These are phyloP conservation scores for Chelmon rostratus DNA, from an alignment of 2,797 vertebrate species.

Conservation along the genomic window DNA sequence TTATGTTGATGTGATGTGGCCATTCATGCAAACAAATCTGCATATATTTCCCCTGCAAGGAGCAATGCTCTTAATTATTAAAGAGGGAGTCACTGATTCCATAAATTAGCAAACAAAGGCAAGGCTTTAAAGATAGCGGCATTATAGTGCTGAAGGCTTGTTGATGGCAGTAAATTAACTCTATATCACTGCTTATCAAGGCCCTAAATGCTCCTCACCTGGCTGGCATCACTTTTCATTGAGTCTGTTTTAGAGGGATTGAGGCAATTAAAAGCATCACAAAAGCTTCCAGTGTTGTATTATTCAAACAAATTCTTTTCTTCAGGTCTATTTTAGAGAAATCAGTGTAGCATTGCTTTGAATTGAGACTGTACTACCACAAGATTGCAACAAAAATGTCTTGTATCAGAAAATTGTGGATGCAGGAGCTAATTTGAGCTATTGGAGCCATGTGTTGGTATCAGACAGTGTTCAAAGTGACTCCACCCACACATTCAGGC, in stretches of 20 bases:
- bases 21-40: conserved; percentile 66
- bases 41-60: conserved; percentile 55
- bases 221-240: not conserved
- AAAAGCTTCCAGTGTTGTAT: not conserved
- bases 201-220: not conserved
- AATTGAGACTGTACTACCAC: not conserved
- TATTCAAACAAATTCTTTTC: not conserved
- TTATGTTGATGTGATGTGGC: conserved; percentile 28
- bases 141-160: conserved; percentile 17
- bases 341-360: conserved; percentile 3
- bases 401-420: not conserved
- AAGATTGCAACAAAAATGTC: not conserved
- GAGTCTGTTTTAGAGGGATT: not conserved
- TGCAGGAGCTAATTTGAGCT: not conserved
- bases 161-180: conserved; percentile 12
- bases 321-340: conserved; percentile 4
- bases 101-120: conserved; percentile 78
- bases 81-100: conserved; percentile 74
- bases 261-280: not conserved
- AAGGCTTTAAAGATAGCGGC: conserved; percentile 43
- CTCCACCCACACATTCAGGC: conserved; percentile 18
- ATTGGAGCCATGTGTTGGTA: not conserved
- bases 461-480: not conserved
- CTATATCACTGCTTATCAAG: not conserved
- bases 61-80: conserved; percentile 78